Evolutionary conservation across 2,113 vertebrate species (phyloP), one percentile per base, ranked within the genome.

Genomic region (Anseranas semipalmata): DNA sequence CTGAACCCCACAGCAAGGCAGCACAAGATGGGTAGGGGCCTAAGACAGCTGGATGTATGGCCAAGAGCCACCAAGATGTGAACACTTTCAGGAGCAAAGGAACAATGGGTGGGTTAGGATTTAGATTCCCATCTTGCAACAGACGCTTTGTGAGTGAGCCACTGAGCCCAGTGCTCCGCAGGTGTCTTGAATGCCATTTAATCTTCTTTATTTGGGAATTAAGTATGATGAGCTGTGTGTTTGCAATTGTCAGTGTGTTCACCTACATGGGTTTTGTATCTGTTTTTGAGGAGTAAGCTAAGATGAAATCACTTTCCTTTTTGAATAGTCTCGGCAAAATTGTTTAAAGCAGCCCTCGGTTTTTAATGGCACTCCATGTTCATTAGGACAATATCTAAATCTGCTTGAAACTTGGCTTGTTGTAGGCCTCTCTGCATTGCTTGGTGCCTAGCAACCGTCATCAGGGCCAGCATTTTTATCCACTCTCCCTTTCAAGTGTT

Each of bases 381-480:
- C 75, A 93, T 75, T 72, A 97, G 85, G 85, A 90, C 87, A 94
- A 15, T 84, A 76, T 97, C 92, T 97, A 66, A 95, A 94, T 96
- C 87, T 94, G 90, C 85, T 78, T 77, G 76, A 91, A 86, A 68
- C 68, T 37, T 89, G 48, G 71, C 90, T 90, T 91, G 37, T 85
- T 60, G 59, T 75, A 92, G 97, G 93, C 93, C 85, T 95, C 92
- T 96, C n/a, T 67, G 88, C 90, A 84, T 95, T 92, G 93, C 88
- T 91, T 82, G 93, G 92, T 96, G 97, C 97, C 95, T 98, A 98
- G 97, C 97, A 98, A 98, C 97, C 81, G 68, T 72, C 75, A 96
- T 59, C 95, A 91, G 91, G 83, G 70, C 83, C 68, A 65, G 86
- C 52, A 41, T 94, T 95, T 92, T 89, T 87, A 94, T 90, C 93